phyloP scores from a whole-genome alignment of 2,888 invertebrate species.

The Xanthorhoe designata region DNA sequence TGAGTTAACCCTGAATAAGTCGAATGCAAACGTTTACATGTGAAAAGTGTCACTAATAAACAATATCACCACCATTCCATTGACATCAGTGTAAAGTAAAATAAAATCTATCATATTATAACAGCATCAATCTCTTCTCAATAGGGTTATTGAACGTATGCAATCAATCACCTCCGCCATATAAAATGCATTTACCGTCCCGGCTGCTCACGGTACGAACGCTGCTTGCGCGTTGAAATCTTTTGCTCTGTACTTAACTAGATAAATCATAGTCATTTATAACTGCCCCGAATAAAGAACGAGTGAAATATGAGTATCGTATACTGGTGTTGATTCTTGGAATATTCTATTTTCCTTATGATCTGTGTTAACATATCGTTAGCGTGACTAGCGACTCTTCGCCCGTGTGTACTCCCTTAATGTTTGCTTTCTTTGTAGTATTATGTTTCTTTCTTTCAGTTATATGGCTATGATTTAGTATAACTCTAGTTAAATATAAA shows the following conservation, averaged over 20 bases:
- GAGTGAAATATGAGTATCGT: slow-evolving; percentile 37
- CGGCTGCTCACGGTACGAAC: slow-evolving; percentile 1
- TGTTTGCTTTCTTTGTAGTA: slow-evolving; percentile 21
- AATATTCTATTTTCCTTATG: slow-evolving; percentile 47
- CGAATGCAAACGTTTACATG: too few species aligned
- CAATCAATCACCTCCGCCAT: slow-evolving; percentile 13
- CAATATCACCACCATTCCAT: neutral
- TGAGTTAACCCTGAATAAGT: too few species aligned
- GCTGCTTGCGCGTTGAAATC: slow-evolving; percentile 21
- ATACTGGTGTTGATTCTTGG: slow-evolving; percentile 42
- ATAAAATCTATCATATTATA: neutral
- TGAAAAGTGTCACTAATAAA: slow-evolving; percentile 5
- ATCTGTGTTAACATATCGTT: slow-evolving; percentile 55
- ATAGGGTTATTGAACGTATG: slow-evolving; percentile 12
- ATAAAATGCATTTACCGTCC: slow-evolving; percentile 16
- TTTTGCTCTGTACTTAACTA: slow-evolving; percentile 14
- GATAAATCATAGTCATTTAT: slow-evolving; percentile 36
- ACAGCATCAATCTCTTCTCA: slow-evolving; percentile 6
- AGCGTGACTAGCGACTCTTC: slow-evolving; percentile 36
- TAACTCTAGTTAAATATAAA: neutral
- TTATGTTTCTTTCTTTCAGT: slow-evolving; percentile 14
- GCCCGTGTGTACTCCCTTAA: slow-evolving; percentile 12
- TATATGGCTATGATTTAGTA: neutral
- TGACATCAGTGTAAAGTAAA: neutral
- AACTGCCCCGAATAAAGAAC: slow-evolving; percentile 16